Conservation (phyloP, 2,797 vertebrate genomes). For the Enteromius afrohamiltoni region DNA sequence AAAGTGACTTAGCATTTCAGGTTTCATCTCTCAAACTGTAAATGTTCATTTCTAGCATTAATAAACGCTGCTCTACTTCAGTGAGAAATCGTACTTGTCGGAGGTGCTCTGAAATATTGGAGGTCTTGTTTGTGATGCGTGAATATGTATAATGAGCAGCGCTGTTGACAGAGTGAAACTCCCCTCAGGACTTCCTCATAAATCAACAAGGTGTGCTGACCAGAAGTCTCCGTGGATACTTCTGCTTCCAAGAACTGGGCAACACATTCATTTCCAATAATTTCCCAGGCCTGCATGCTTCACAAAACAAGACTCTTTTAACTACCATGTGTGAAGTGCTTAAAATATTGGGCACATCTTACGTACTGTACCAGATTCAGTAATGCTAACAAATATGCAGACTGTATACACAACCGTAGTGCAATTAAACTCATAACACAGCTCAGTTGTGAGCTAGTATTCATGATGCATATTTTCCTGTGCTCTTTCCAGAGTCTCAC, state of each 20-base stretch:
- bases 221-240: conserved; percentile 49
- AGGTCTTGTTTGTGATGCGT: conserved; percentile 48
- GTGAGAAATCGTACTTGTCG: conserved; percentile 18
- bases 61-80: conserved; percentile 10
- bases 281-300: conserved; percentile 26
- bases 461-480: conserved; percentile 33
- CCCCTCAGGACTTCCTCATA: conserved; percentile 46
- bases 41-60: background rate
- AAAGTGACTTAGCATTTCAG: background rate
- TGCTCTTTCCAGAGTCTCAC: conserved; percentile 24
- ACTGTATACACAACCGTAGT: conserved; percentile 12
- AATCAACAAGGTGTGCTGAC: conserved; percentile 50
- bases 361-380: conserved; percentile 34
- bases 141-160: conserved; percentile 36
- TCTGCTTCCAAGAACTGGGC: conserved; percentile 53
- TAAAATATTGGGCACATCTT: conserved; percentile 13
- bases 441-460: conserved; percentile 29
- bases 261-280: conserved; percentile 44
- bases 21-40: background rate
- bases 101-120: conserved; percentile 43
- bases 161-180: conserved; percentile 39
- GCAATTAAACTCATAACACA: conserved; percentile 17
- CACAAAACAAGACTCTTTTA: conserved; percentile 39
- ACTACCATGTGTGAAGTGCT: conserved; percentile 35
- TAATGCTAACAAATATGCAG: conserved; percentile 27